Percentiles rank a stretch among this genome's conserved stretches.
phyloP scores from a whole-genome alignment of 2,113 vertebrate genomes.

The Ictalurus furcatus region DNA sequence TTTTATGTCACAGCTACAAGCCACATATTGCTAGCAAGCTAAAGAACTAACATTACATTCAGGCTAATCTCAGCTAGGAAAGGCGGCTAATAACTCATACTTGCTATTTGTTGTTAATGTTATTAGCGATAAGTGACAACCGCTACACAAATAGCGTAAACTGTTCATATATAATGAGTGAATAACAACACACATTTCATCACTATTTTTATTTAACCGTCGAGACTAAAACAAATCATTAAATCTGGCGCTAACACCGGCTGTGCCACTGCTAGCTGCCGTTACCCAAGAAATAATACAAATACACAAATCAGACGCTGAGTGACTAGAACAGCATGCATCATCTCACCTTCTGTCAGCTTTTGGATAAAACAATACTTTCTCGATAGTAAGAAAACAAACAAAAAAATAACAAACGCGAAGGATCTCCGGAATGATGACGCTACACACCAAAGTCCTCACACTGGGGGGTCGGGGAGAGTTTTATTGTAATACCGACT shows the following conservation, averaged over 20 bases:
- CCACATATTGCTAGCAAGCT: neutral
- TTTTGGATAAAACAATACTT: neutral
- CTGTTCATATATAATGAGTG: neutral
- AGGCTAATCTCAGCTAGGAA: neutral
- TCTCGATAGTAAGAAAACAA: neutral
- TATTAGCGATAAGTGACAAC: neutral
- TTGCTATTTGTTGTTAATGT: neutral
- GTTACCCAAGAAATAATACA: neutral
- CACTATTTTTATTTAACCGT: neutral
- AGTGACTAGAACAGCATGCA: neutral
- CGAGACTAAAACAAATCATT: neutral
- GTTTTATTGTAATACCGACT: neutral
- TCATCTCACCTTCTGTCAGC: neutral
- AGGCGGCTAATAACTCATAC: neutral
- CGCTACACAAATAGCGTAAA: neutral
- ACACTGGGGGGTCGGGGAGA: neutral
- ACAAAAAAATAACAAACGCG: neutral
- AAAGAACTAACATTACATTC: neutral
- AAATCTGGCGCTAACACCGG: neutral
- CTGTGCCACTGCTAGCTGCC: neutral
- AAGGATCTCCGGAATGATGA: neutral
- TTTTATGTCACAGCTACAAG: neutral
- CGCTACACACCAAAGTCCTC: slow-evolving; percentile 11
- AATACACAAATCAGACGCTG: neutral
- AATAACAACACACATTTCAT: neutral